Base-by-base conservation (phyloP, 1,140 invertebrate genomes). In the Melipona quadrifasciata region DNA sequence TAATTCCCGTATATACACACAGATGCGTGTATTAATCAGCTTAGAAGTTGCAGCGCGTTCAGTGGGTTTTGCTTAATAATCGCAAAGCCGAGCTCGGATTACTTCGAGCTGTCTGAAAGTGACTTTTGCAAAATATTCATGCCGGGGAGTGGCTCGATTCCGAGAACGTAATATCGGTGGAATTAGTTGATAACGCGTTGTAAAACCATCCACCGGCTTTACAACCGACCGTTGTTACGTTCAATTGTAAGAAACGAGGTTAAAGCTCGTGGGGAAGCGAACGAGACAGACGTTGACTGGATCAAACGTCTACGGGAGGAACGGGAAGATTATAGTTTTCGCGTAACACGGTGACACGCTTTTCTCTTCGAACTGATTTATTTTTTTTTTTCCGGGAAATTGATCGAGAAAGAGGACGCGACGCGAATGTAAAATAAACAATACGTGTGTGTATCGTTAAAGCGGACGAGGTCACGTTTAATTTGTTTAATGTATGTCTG, bases 1-100 rank as follows among this genome's bases (percentile, higher is more conserved):
- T 89, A 86, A 89, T 86, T 88, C 88, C 80, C 76, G 83, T 71
- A 39, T 39, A 39, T 39, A 5, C 8, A 39, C n/a, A n/a, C n/a
- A n/a, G n/a, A n/a, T n/a, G n/a, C n/a, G n/a, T 39, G 39, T 89
- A 89, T 89, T 88, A 89, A 89, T 89, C 87, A 76, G 78, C 68
- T 64, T 71, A 71, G 80, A 65, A 80, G 55, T 39, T 71, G 47
- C 51, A 39, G 61, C 19, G 73, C 79, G 72, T 82, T 86, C 79
- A 78, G 71, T n/a, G 71, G 71, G 82, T 65, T 83, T 86, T 68
- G 65, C 82, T 85, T 78, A 65, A 79, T 72, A 73, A 86, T 80
- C 80, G 31, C 39, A 64, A 82, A 82, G 73, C 80, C 65, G 34
- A 27, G 73, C 57, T 76, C 57, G 27, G 79, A 75, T 88, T 89